Base-by-base conservation (phyloP, 2,888 invertebrate genomes). In the Ophion ventricosus region DNA sequence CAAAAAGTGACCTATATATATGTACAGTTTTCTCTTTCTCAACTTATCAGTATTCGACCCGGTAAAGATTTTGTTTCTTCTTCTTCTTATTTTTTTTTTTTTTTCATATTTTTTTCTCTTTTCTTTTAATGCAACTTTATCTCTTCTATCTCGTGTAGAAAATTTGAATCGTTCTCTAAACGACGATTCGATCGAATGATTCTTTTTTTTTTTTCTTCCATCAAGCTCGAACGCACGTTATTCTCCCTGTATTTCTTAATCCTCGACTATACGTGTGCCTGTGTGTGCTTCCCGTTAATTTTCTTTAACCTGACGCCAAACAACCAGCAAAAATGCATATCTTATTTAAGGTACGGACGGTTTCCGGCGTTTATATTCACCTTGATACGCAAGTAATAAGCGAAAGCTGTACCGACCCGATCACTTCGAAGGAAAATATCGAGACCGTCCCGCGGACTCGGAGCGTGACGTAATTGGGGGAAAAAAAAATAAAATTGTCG, bases 1-100 rank as follows among this genome's bases (percentile, higher is more conserved):
- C 79, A 64, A 26, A 79, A 54, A 49, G 29, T 84, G 76, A 72
- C 70, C 61, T 59, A 77, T 80, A 81, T 84, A 83, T 85, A 85
- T 86, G 66, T 86, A 83, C 77, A 79, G 72, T 63, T 11, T 64
- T 74, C 59, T 56, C 40, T 70, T 54, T 72, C 29, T 49, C n/a
- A 26, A 54, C 35, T 82, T 17, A 40, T 61, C 69, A 3, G 26
- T 59, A 29, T 61, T 67, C 66, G 67, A 77, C 26, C 77, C 67
- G 69, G 59, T 61, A 83, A 84, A 61, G 76, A 78, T 66, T 66
- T 56, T 67, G 49, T 77, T 69, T 59, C 35, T 59, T 74, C 69
- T 66, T 70, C 61, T 49, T 57, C 23, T 70, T 43, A 26, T 66
- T 66, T 17, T 61, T 64, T 5, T 74, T 77, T 70, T 69, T 72